phyloP scores from a whole-genome alignment of 2,888 invertebrate genomes.

The Eupithecia subfuscata region DNA sequence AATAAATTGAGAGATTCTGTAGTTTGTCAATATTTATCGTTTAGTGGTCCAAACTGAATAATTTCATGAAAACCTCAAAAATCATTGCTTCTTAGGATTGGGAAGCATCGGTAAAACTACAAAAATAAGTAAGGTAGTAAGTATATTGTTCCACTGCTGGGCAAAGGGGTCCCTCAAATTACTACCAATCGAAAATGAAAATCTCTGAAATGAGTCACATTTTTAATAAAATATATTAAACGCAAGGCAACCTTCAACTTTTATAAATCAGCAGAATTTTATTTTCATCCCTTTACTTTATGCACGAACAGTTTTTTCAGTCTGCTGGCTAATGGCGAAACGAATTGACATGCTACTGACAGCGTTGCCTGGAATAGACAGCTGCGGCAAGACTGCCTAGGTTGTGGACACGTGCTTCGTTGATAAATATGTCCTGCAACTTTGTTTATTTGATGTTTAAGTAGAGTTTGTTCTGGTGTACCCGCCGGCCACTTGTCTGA shows the following conservation, averaged over 20 bases:
- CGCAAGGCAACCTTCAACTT: background rate
- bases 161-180: background rate
- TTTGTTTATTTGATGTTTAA: background rate
- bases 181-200: background rate
- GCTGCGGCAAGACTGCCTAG: background rate
- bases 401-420: background rate
- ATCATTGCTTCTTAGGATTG: background rate
- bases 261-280: background rate
- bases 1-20: too few species aligned
- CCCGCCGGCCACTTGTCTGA: background rate
- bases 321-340: constrained; percentile 8
- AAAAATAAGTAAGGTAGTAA: too few species aligned
- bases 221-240: background rate
- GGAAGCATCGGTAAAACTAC: background rate
- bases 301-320: constrained; percentile 5
- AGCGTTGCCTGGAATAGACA: constrained; percentile 1
- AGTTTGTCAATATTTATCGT: too few species aligned
- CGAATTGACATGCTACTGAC: background rate
- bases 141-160: too few species aligned
- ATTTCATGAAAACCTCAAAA: background rate
- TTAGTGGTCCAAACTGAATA: too few species aligned
- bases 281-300: background rate
- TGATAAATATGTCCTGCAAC: background rate
- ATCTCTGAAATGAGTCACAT: too few species aligned
- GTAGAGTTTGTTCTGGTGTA: background rate